Evolutionary conservation across 2,888 invertebrate genomes (phyloP).

Genomic region (Argyra leucocephala): DNA sequence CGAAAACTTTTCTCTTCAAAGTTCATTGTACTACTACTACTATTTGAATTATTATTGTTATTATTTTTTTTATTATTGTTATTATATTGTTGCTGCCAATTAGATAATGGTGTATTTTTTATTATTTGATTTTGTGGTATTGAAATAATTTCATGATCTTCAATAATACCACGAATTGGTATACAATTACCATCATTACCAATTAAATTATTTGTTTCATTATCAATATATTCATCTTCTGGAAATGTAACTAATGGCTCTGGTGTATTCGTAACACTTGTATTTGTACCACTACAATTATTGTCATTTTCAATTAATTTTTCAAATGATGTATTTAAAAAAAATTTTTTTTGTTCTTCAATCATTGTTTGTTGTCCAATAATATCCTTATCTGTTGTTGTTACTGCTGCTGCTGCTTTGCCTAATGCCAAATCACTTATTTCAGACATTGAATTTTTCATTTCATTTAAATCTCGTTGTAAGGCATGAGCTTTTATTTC

Average conservation of each 20-base stretch:
- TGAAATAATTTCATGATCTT: background rate
- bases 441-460: conserved; percentile 73
- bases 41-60: conserved; percentile 37
- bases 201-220: conserved; percentile 34
- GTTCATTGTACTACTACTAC: conserved; percentile 56
- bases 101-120: background rate
- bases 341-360: conserved; percentile 32
- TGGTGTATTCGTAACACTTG: conserved; percentile 31
- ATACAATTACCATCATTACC: conserved; percentile 24
- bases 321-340: conserved; percentile 63
- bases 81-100: background rate
- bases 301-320: conserved; percentile 70
- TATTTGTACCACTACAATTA: background rate
- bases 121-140: background rate
- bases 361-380: conserved; percentile 36
- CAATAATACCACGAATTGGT: too few relatives aligned
- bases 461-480: conserved; percentile 60
- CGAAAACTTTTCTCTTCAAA: conserved; percentile 76
- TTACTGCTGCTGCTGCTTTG: conserved; percentile 27
- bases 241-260: conserved; percentile 75
- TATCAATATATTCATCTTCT: conserved; percentile 60
- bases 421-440: conserved; percentile 61
- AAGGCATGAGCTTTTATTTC: conserved; percentile 75
- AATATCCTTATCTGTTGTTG: conserved; percentile 34
- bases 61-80: conserved; percentile 14